These are phyloP conservation scores for Dufourea novaeangliae DNA, from an alignment of 1,140 invertebrate species.

Conservation along the genomic window DNA sequence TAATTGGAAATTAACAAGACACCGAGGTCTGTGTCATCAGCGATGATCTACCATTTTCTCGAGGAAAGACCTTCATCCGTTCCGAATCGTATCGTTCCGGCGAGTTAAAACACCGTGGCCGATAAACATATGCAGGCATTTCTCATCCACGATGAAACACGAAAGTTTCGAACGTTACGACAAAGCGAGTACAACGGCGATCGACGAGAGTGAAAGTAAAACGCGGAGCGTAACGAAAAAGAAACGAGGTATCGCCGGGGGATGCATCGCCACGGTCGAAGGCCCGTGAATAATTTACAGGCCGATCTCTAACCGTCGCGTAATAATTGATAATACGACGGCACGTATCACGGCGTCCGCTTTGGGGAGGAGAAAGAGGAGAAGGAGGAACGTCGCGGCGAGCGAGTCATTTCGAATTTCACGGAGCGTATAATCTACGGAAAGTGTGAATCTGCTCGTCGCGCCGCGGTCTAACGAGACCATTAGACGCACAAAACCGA, in stretches of 20 bases:
- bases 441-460: not conserved
- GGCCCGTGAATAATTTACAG: conserved; percentile 16
- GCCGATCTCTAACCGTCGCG: not conserved
- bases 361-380: not conserved
- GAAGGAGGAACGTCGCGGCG: no score
- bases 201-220: conserved; percentile 24
- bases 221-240: conserved; percentile 18
- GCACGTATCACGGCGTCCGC: not conserved
- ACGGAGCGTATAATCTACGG: conserved; percentile 11
- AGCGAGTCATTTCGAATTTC: conserved; percentile 24
- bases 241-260: conserved; percentile 10
- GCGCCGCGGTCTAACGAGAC: conserved; percentile 31
- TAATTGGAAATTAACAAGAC: not conserved
- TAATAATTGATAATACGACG: conserved; percentile 35
- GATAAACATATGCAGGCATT: not conserved
- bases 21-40: no score
- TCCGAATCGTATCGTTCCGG: not conserved
- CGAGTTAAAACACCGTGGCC: not conserved
- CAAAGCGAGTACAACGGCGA: no score
- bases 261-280: conserved; percentile 22
- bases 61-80: not conserved
- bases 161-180: not conserved
- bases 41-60: not conserved
- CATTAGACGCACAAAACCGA: conserved; percentile 28
- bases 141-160: not conserved